Evolutionary conservation across 2,113 vertebrate genomes (phyloP).

Genomic region (Phaethornis superciliosus): DNA sequence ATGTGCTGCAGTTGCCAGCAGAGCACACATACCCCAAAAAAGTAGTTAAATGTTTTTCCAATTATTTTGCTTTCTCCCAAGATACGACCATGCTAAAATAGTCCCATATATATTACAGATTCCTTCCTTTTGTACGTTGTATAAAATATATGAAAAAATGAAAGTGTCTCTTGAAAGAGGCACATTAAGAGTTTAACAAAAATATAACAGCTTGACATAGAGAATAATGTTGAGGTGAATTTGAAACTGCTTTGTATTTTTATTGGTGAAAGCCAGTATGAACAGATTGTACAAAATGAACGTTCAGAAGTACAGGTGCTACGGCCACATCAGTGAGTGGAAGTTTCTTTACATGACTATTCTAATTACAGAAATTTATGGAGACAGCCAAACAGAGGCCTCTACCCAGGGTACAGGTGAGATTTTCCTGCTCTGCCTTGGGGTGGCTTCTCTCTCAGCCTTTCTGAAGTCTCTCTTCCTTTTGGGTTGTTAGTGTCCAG

Average conservation of each 20-base stretch:
- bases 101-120: background rate
- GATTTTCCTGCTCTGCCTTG: background rate
- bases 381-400: background rate
- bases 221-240: background rate
- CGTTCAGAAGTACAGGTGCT: background rate
- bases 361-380: background rate
- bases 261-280: background rate
- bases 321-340: background rate
- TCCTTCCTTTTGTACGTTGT: background rate
- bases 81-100: background rate
- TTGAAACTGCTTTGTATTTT: conserved; percentile 4
- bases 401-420: background rate
- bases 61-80: background rate
- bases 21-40: background rate
- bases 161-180: background rate
- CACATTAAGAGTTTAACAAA: background rate
- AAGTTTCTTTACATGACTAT: background rate
- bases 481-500: background rate
- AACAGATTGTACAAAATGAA: background rate
- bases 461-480: background rate
- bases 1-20: background rate
- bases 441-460: background rate
- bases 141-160: background rate
- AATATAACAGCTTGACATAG: background rate
- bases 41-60: background rate